Percentiles rank a stretch among this genome's conserved stretches.
These are phyloP conservation scores for Sycon ciliatum DNA, from an alignment of 37 sponge, comb jelly and placozoan genomes.

Conservation along the genomic window DNA sequence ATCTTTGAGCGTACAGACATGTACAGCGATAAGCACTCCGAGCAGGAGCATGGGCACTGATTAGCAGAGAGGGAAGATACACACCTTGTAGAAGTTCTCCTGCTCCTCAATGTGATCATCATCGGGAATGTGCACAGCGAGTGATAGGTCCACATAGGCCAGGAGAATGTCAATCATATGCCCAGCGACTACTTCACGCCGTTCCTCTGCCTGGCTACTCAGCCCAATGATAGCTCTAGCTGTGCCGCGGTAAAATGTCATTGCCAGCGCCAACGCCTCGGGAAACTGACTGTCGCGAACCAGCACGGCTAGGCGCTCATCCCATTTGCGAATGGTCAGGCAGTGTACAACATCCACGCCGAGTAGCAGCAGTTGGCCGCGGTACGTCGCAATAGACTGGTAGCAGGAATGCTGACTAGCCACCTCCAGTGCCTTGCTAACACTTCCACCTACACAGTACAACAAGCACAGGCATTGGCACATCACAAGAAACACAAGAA, in stretches of 20 bases:
- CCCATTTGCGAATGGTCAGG: slow-evolving; percentile 61
- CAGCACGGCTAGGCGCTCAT: slow-evolving; percentile 53
- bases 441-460: too few species aligned
- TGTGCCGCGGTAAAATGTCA: slow-evolving; percentile 47
- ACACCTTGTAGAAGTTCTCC: too few species aligned
- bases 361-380: slow-evolving; percentile 37
- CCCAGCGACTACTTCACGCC: not conserved
- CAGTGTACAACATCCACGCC: slow-evolving; percentile 57
- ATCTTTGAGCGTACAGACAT: too few species aligned
- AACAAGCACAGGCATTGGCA: too few species aligned
- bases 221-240: slow-evolving; percentile 57
- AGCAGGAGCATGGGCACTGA: too few species aligned
- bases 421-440: slow-evolving; percentile 56
- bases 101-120: too few species aligned
- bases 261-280: slow-evolving; percentile 54
- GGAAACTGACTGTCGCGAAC: slow-evolving; percentile 38
- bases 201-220: not conserved
- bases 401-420: slow-evolving; percentile 65
- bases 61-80: too few species aligned
- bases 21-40: too few species aligned
- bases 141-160: too few species aligned
- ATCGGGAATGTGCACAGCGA: too few species aligned
- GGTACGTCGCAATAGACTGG: slow-evolving; percentile 44
- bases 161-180: not conserved
- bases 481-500: too few species aligned